Base-by-base conservation (phyloP, 2,113 vertebrate species). In the Myrmophylax atrothorax region DNA sequence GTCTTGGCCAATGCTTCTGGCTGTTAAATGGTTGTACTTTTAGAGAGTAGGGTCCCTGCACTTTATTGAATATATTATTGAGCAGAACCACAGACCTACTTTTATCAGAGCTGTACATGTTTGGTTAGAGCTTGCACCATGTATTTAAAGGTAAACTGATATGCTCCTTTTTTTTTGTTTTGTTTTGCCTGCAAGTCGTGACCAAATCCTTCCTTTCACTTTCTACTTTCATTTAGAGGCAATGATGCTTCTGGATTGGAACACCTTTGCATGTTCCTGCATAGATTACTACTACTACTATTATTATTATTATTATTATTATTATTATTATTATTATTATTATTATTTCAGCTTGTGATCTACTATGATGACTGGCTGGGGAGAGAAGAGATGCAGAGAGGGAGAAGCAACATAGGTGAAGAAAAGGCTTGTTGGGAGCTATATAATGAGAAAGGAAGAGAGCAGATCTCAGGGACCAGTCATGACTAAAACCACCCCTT, bases 1-100 rank as follows among this genome's bases (percentile, higher is more conserved):
- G 82, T 74, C 84, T 91, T 92, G 72, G 82, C 67, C 68, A 60
- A 18, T 31, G 47, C 62, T 93, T 94, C 79, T 88, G 93, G 35
- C 63, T 89, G 68, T 50, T 81, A 77, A 77, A 64, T 80, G 14
- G 44, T 64, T 88, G 31, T n/a, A 47, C 38, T 80, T 84, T 38
- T 15, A 55, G 59, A 56, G 33, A 76, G 38, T 23, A 75, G 49
- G 42, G 50, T 83, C 42, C 59, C n/a, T 55, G n/a, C 16, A 28
- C 46, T 33, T 83, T 82, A 46, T 24, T 83, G 70, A 76, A 16
- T 70, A 80, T 92, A 90, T 88, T 37, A 42, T 79, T 83, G 66
- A 77, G 59, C 37, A 66, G 68, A 88, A 53, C 31, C 31, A n/a
- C 25, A 94, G n/a, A 87, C 24, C 24, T 60, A 26, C 15, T 87